Base-by-base conservation (phyloP, 35 echinoderm and acorn worm genomes). In the Heliocidaris tuberculata region DNA sequence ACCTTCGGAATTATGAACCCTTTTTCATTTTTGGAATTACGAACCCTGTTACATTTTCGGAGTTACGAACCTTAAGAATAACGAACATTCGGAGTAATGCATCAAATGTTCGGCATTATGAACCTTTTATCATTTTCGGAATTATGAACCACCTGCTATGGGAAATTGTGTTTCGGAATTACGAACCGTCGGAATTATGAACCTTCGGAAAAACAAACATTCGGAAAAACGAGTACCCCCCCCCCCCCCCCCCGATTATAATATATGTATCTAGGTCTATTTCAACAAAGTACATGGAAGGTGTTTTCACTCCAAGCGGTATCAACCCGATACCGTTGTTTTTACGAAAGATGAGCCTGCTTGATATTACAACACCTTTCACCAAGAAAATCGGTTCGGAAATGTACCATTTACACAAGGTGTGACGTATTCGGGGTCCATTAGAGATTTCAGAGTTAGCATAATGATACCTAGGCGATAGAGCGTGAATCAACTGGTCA, bases 281-380 rank as follows among this genome's bases (percentile, higher is more conserved):
- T 21, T 78, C 7, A 19, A 78, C 65, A 19, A 24, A 78, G 35
- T n/a, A 71, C 4, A 71, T 7, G 24, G 5, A 24, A 24, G 61
- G 61, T n/a, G 61, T 71, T 27, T n/a, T 24, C 61, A 71, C 65
- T 24, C 21, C 65, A 78, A 7, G 27, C 65, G 65, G 27, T 78
- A 7, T n/a, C 65, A 78, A 78, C 65, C 65, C 17, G 65, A 78
- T 78, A 78, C 65, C 0, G 19, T 78, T 78, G 65, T 78, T 78
- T 78, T 7, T n/a, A 19, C 6, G 65, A 2, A 78, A 78, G 65
- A 78, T 78, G 65, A 78, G 65, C 65, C 17, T 19, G 65, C 65
- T 78, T n/a, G 65, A 78, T 27, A 78, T 78, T 78, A 78, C 65
- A 78, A 78, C 65, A 78, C 65, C 65, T 78, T 21, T 78, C 65